Conservation (phyloP, 2,797 vertebrate genomes). For the Enteromius radiatus region DNA sequence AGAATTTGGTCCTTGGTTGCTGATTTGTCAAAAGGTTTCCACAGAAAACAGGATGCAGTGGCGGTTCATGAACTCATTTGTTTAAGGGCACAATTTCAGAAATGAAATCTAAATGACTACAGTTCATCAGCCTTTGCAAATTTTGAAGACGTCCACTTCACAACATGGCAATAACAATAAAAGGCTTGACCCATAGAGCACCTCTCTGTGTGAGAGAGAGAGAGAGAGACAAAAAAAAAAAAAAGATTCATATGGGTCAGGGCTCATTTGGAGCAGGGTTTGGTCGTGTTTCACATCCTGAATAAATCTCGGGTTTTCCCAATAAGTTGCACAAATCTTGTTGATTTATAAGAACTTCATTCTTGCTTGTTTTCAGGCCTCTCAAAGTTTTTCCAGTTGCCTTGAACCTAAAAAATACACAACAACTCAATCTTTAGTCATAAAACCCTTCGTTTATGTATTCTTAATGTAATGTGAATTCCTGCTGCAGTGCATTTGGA, state of each 20-base stretch:
- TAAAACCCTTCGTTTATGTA: not conserved
- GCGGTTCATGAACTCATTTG: slow-evolving; percentile 28
- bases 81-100: slow-evolving; percentile 28
- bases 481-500: slow-evolving; percentile 7
- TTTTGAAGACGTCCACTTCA: slow-evolving; percentile 27
- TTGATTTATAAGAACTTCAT: slow-evolving; percentile 40
- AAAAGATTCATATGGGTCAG: slow-evolving; percentile 15
- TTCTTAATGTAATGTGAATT: slow-evolving; percentile 25
- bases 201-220: not conserved
- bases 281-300: slow-evolving; percentile 34
- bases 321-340: slow-evolving; percentile 46
- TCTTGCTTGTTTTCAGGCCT: slow-evolving; percentile 28
- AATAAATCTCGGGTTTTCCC: slow-evolving; percentile 41
- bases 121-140: slow-evolving; percentile 36
- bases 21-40: slow-evolving; percentile 30
- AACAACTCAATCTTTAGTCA: slow-evolving; percentile 24
- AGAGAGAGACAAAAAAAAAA: not conserved
- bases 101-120: slow-evolving; percentile 22
- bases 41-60: slow-evolving; percentile 25
- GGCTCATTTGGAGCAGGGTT: slow-evolving; percentile 28
- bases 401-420: slow-evolving; percentile 7
- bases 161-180: slow-evolving; percentile 34
- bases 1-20: slow-evolving; percentile 14
- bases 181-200: slow-evolving; percentile 21
- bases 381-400: slow-evolving; percentile 18